Conservation (phyloP, 1,140 invertebrate genomes). For the Yoshiicerus persimilis region DNA sequence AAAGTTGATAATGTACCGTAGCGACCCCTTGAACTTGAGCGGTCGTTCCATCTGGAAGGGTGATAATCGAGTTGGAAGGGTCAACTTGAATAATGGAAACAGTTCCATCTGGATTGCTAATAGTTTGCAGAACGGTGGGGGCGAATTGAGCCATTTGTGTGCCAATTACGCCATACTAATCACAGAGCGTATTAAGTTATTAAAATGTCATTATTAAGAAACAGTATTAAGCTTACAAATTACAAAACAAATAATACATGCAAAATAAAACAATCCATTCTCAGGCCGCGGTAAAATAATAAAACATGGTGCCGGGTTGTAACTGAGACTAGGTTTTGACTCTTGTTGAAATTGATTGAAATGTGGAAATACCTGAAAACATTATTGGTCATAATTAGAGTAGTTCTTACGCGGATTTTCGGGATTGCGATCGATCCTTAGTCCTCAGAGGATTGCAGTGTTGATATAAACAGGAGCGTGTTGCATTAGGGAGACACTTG, state of each 20-base stretch:
- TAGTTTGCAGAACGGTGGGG: slow-evolving; percentile 90
- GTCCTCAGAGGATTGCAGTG: no score
- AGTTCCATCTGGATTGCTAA: slow-evolving; percentile 93
- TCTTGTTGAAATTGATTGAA: no score
- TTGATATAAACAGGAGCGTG: no score
- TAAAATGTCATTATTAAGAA: not conserved
- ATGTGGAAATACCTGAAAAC: no score
- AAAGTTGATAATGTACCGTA: slow-evolving; percentile 66
- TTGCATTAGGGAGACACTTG: not conserved
- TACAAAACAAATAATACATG: not conserved
- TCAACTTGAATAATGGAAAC: slow-evolving; percentile 96
- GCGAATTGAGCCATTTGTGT: slow-evolving; percentile 72
- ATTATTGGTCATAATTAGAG: no score
- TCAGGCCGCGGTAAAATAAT: not conserved
- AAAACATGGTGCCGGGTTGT: not conserved
- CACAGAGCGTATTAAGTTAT: not conserved
- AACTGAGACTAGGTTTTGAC: not conserved
- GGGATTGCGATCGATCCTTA: no score
- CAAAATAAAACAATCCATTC: slow-evolving; percentile 15
- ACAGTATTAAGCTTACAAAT: no score
- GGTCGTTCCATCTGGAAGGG: slow-evolving; percentile 91
- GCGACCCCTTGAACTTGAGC: slow-evolving; percentile 89
- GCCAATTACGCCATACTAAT: slow-evolving; percentile 13
- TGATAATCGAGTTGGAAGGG: slow-evolving; percentile 90
- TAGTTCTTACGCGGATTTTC: no score